Base-by-base conservation (phyloP, 2,797 vertebrate species). In the Erethizon dorsatum region DNA sequence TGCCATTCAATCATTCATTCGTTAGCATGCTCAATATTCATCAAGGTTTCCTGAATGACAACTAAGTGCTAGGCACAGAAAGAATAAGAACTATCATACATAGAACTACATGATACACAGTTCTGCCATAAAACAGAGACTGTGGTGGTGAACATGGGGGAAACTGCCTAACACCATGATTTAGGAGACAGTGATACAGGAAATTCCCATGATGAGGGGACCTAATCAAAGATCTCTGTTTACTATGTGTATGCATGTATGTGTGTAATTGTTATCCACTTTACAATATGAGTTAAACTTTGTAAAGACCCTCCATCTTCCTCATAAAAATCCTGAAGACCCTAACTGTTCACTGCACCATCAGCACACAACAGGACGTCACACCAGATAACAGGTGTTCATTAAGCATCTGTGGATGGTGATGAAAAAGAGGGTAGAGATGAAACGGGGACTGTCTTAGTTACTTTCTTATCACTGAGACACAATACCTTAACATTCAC, bases 1-100 rank as follows among this genome's bases (percentile, higher is more conserved):
- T 94, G 41, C 47, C 87, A 91, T 31, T 67, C 65, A 77, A 18
- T n/a, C 63, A 45, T 94, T 92, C 56, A 85, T 80, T 71, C 47
- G 45, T 47, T 80, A 69, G n/a, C 78, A 59, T 59, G 17, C 41
- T 83, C 20, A 67, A 37, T 87, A 90, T 50, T 93, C 52, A 65
- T 31, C 89, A 59, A 50, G 54, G 37, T 52, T 54, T 83, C 22
- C 14, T 59, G 41, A 82, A 20, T 69, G 26, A 75, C 33, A 41
- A 33, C 73, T 54, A 88, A 45, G 41, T 31, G 22, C 33, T n/a
- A 56, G 47, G 47, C 13, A 54, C 61, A 37, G 20, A 79, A 33
- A 26, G 24, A 65, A 75, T 33, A 54, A 56, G 91, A 87, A 12
- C 22, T 7, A 15, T 4, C n/a, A 26, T 26, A 57, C 24, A 50